Evolutionary conservation across 1,140 invertebrate genomes (phyloP), one percentile per base, ranked within the genome.

Genomic region (Drosophila mayri): DNA sequence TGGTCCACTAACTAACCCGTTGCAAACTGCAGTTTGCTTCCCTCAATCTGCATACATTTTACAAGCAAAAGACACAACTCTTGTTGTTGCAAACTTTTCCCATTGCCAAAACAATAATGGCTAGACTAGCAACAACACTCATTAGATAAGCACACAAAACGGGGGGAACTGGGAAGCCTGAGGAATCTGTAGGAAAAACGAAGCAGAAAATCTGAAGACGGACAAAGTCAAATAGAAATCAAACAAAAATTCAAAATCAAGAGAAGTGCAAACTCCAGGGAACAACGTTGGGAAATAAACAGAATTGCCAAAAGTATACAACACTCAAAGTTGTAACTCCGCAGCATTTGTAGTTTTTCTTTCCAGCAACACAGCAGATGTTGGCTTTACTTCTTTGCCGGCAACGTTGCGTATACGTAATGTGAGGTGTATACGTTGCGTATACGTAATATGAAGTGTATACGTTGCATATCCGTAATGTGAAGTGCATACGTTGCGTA

Each of bases 31-130:
- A 37, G 43, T 25, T 59, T 50, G 43, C 10, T 41, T 37, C 11
- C 67, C 37, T 60, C 70, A 73, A 72, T 72, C 66, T 72, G 66
- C 68, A 72, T 72, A 59, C 66, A 37, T 70, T 47, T 57, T 58
- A 14, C 12, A 11, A 1, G 8, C 52, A 16, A 11, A n/a, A 22
- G 35, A 25, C 44, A 18, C 62, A 18, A 66, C 20, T 25, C n/a
- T 37, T 28, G 16, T 37, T 35, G 12, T 8, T 50, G 11, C 12
- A 37, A 73, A 73, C 30, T 73, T 73, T 72, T 50, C 30, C 10
- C 66, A 50, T 50, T 60, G 14, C 30, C 30, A 20, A 18, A 50
- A 59, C 52, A 72, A 72, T 72, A 47, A 25, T 67, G 52, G 30
- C 20, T 58, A 25, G 16, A 60, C 32, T 20, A 59, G 46, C 41